Evolutionary conservation across 2,888 invertebrate species (phyloP).

Genomic region (Pomacea canaliculata): DNA sequence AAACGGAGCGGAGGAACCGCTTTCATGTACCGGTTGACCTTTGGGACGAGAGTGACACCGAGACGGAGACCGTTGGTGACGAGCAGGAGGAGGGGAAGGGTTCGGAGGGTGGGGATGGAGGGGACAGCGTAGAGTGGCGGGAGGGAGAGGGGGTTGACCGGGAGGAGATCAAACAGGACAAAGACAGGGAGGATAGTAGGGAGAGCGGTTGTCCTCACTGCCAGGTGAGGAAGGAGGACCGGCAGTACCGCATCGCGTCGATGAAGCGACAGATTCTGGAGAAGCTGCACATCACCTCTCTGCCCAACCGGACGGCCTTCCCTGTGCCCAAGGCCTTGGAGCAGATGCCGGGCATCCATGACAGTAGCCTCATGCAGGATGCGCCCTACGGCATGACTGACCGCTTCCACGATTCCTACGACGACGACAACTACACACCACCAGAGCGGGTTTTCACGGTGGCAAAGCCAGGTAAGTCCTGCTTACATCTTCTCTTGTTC

Average conservation of each 20-base stretch:
- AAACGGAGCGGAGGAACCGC: not conserved
- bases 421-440: constrained; percentile 43
- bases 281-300: constrained; percentile 42
- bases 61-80: not conserved
- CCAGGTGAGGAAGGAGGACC: constrained; percentile 39
- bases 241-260: constrained; percentile 35
- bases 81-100: not conserved
- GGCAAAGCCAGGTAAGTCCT: constrained; percentile 43
- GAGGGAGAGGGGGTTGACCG: not conserved
- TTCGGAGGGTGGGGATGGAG: not conserved
- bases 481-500: not conserved
- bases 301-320: constrained; percentile 53
- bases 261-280: constrained; percentile 46
- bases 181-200: not conserved
- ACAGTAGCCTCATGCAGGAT: constrained; percentile 44
- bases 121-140: not conserved
- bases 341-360: constrained; percentile 42
- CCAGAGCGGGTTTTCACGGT: constrained; percentile 45
- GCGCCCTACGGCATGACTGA: constrained; percentile 36
- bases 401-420: constrained; percentile 31
- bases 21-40: not conserved
- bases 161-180: not conserved
- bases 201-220: constrained; percentile 30
- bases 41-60: no score
- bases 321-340: constrained; percentile 48